Conservation (phyloP, 2,888 invertebrate genomes). For the Eupithecia insigniata region DNA sequence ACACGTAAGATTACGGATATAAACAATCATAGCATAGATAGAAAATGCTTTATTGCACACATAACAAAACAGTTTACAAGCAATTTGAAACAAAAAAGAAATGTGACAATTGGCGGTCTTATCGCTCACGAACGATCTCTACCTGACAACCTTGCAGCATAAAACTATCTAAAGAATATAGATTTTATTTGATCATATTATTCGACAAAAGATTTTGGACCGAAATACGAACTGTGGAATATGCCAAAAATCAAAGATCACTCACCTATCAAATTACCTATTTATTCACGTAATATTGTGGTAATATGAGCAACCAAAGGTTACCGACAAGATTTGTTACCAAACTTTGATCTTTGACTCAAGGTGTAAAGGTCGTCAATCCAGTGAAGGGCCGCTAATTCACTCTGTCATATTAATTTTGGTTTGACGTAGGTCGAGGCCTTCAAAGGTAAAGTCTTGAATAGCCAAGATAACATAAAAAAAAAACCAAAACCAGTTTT, state of each 20-base stretch:
- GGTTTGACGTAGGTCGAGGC: conserved; percentile 13
- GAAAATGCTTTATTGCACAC: too few relatives aligned
- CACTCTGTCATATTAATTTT: conserved; percentile 37
- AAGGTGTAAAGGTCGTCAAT: conserved; percentile 31
- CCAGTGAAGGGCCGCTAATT: conserved; percentile 16
- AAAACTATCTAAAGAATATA: background rate
- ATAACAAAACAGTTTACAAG: too few relatives aligned
- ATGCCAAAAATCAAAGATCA: conserved; percentile 20
- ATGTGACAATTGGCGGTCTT: too few relatives aligned
- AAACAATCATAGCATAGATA: too few relatives aligned
- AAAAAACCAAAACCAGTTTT: background rate
- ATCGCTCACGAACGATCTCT: too few relatives aligned
- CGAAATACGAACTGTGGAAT: background rate
- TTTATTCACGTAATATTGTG: conserved; percentile 37
- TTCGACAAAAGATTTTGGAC: background rate
- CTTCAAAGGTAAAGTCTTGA: background rate
- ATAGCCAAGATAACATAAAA: background rate
- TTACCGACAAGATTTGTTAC: conserved; percentile 27
- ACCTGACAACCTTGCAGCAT: too few relatives aligned
- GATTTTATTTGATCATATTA: background rate
- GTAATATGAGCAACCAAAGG: conserved; percentile 27
- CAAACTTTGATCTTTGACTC: conserved; percentile 28
- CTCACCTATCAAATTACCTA: conserved; percentile 37
- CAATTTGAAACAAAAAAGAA: too few relatives aligned
- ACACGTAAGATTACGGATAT: background rate